A percentile compares a stretch with the other conserved stretches of the same genome.
phyloP scores from a whole-genome alignment of 2,113 vertebrate genomes.

The Hiodon alosoides region DNA sequence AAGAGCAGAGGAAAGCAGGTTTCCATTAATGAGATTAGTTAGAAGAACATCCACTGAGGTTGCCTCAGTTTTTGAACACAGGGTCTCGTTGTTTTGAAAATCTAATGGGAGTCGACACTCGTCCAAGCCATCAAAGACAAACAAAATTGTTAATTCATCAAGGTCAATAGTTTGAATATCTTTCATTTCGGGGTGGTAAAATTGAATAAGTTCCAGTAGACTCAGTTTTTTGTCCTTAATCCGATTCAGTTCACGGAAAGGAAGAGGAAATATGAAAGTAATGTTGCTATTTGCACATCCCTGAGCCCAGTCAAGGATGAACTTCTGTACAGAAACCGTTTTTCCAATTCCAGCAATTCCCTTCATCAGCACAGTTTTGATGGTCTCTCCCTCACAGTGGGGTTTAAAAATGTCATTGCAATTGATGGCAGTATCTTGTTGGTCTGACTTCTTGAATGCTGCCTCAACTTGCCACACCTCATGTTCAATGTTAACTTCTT shows the following conservation, averaged over 20 bases:
- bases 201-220: conserved; percentile 4
- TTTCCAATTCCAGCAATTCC: conserved; percentile 24
- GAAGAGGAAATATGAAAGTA: conserved; percentile 18
- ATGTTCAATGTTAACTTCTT: not conserved
- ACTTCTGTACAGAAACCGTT: conserved; percentile 19
- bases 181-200: not conserved
- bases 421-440: not conserved
- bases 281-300: conserved; percentile 7
- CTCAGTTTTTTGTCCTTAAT: conserved; percentile 11
- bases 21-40: conserved; percentile 15
- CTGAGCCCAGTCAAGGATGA: conserved; percentile 22
- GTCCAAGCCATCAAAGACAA: conserved; percentile 62
- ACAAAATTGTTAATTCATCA: conserved; percentile 36
- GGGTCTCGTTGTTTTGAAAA: conserved; percentile 43
- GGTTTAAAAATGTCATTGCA: conserved; percentile 12
- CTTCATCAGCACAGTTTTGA: conserved; percentile 17
- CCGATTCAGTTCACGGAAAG: conserved; percentile 22
- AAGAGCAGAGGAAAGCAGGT: conserved; percentile 10
- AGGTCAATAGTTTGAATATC: not conserved
- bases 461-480: conserved; percentile 11
- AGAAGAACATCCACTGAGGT: conserved; percentile 18
- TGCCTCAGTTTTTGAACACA: conserved; percentile 29
- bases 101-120: conserved; percentile 47
- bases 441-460: not conserved
- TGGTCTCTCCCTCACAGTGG: not conserved